These are phyloP conservation scores for Mactra quadrangularis DNA, from an alignment of 1,140 invertebrate species.

Conservation along the genomic window DNA sequence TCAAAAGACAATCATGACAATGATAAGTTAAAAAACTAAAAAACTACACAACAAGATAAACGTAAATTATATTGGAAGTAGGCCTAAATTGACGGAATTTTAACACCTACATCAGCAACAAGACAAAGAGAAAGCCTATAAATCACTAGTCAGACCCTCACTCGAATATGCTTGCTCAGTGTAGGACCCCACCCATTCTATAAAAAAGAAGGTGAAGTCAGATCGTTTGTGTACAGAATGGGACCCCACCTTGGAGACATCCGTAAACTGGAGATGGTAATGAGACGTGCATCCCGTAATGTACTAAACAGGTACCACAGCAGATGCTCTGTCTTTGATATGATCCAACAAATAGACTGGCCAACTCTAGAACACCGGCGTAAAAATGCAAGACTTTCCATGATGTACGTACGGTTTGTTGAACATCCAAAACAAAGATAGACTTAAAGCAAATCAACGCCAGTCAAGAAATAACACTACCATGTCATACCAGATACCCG, in stretches of 20 bases:
- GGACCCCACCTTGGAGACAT: neutral
- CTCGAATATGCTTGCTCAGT: slow-evolving; percentile 23
- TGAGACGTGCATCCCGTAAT: no score
- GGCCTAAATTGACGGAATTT: no score
- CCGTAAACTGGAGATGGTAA: no score
- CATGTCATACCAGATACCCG: neutral
- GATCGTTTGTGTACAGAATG: no score
- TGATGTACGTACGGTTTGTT: slow-evolving; percentile 10
- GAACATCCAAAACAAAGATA: slow-evolving; percentile 14
- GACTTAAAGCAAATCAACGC: neutral
- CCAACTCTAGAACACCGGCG: no score
- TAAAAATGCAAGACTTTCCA: slow-evolving; percentile 7
- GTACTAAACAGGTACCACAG: neutral
- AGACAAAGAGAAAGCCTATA: slow-evolving; percentile 27
- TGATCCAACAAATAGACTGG: slow-evolving; percentile 17
- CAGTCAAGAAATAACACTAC: neutral
- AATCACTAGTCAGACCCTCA: neutral
- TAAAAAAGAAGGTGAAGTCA: no score
- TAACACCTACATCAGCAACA: slow-evolving; percentile 25
- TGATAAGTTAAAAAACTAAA: no score
- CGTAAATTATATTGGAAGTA: no score
- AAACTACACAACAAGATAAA: no score
- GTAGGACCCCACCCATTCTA: no score
- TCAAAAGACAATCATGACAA: no score
- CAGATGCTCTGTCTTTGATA: neutral